Evolutionary conservation across 2,113 vertebrate genomes (phyloP), one percentile per base, ranked within the genome.

Genomic region (Cyprinodon variegatus): DNA sequence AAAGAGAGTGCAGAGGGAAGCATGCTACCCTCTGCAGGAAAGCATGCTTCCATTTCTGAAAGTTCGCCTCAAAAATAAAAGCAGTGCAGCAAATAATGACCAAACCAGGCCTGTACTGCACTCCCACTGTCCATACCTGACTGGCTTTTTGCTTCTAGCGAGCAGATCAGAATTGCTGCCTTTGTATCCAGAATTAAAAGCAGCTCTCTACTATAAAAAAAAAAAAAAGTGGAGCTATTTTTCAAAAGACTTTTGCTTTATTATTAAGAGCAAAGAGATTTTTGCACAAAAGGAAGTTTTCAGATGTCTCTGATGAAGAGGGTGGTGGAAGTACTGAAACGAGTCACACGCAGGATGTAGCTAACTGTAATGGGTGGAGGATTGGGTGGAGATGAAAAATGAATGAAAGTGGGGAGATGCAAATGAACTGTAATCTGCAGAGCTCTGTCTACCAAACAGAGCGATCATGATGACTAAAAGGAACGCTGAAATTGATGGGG

Each of bases 91-190:
- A 20, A 70, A 75, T 74, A 81, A 79, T 70, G 70, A 79, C 29
- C 53, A n/a, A 78, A 74, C 57, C 57, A 48, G 70, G 64, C 17
- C 38, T 12, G 36, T 37, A 60, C 43, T 39, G 38, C 53, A 22
- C 79, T 76, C 75, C 72, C 75, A 65, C 70, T 60, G 74, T 79
- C 70, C 70, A 3, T 41, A 69, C 15, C 14, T 50, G 64, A 69
- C 82, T 74, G 17, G 61, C 59, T 45, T 50, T 78, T 22, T 46
- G 41, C 76, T 75, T 68, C 75, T 65, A 84, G 84, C 41, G 80
- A 85, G 63, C 36, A 9, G 59, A 40, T 61, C 36, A n/a, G 38
- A 67, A 64, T 29, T 11, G 50, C 73, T 60, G 71, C 73, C 60
- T 72, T 80, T 77, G 39, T 74, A 77, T 64, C 3, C 36, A n/a